phyloP scores from a whole-genome alignment of 1,140 invertebrate genomes.

The Drosophila watanabei region DNA sequence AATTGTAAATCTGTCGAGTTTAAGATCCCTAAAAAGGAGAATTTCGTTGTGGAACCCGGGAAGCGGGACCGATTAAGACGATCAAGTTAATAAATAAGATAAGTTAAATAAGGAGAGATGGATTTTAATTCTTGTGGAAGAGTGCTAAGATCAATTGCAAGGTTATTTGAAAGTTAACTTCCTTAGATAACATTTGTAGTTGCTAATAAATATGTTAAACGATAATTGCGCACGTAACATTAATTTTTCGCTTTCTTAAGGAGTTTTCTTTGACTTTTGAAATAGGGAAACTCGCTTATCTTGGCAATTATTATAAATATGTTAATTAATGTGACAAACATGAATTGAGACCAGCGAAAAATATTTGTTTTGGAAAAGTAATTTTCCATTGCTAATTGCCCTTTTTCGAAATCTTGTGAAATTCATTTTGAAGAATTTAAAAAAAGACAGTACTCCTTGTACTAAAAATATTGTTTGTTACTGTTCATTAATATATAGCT shows the following conservation, averaged over 20 bases:
- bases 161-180: not conserved
- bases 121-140: not conserved
- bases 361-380: slow-evolving; percentile 8
- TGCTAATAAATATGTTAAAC: not conserved
- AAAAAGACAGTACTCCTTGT: not conserved
- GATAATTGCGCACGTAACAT: not conserved
- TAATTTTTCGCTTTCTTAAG: not conserved
- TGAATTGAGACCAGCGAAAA: not conserved
- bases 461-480: not conserved
- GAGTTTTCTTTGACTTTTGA: slow-evolving; percentile 1
- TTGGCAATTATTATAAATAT: not conserved
- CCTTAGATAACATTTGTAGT: not conserved
- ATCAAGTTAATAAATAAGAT: slow-evolving; percentile 31
- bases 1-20: slow-evolving; percentile 25
- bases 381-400: slow-evolving; percentile 32
- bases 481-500: slow-evolving; percentile 4
- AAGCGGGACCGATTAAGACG: slow-evolving; percentile 8
- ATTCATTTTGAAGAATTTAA: not conserved
- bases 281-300: not conserved
- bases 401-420: slow-evolving; percentile 22
- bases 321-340: slow-evolving; percentile 1
- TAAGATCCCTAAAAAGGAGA: slow-evolving; percentile 10
- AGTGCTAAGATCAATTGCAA: not conserved
- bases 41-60: too few relatives aligned
- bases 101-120: not conserved